A percentile compares a stretch with the other conserved stretches of the same genome.
phyloP scores from a whole-genome alignment of 2,113 vertebrate genomes.

The Periophthalmodon schlosseri region DNA sequence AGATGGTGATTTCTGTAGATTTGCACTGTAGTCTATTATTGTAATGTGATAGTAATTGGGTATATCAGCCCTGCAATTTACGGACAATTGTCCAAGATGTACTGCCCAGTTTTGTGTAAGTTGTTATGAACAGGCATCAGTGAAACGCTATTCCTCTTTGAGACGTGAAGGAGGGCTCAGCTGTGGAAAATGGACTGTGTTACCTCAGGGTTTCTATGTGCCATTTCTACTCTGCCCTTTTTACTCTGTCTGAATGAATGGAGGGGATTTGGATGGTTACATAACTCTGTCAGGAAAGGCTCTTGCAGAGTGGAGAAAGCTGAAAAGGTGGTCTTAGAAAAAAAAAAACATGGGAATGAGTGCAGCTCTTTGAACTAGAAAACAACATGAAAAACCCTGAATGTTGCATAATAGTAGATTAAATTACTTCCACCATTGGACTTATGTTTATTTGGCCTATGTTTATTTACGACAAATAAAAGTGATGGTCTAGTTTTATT shows the following conservation, averaged over 20 bases:
- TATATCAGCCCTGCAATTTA: too few relatives aligned
- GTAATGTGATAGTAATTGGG: constrained; percentile 7
- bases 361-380: not conserved
- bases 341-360: constrained; percentile 5
- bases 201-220: constrained; percentile 49
- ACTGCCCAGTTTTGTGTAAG: not conserved
- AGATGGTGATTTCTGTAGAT: constrained; percentile 20
- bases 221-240: constrained; percentile 50
- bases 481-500: too few relatives aligned
- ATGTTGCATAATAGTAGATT: constrained; percentile 5
- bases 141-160: constrained; percentile 15
- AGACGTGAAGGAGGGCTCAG: constrained; percentile 30
- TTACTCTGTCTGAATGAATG: constrained; percentile 55
- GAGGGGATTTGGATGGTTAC: constrained; percentile 55
- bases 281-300: constrained; percentile 41
- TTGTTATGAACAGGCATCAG: constrained; percentile 10
- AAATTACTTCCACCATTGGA: not conserved
- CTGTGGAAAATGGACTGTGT: constrained; percentile 31
- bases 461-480: too few relatives aligned
- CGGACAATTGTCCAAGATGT: too few relatives aligned
- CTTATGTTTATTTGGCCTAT: not conserved
- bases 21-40: constrained; percentile 3
- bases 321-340: constrained; percentile 20
- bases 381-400: not conserved
- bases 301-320: constrained; percentile 22